These are phyloP conservation scores for Drosophila jambulina DNA, from an alignment of 1,140 invertebrate genomes.

Conservation along the genomic window DNA sequence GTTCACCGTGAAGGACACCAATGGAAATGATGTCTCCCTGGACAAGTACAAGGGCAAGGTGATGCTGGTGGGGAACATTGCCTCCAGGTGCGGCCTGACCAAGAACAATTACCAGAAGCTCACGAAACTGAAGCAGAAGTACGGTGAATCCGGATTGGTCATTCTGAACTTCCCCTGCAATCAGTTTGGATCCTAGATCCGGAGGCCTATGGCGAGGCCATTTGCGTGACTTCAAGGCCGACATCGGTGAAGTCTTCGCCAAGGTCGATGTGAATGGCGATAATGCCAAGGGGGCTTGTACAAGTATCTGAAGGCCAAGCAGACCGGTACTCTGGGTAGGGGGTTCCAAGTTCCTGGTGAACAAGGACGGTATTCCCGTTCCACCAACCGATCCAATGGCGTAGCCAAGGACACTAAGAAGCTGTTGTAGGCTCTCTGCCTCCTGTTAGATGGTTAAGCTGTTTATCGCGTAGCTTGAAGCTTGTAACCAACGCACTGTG, in stretches of 20 bases:
- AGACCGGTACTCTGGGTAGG: conserved; percentile 90
- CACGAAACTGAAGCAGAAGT: conserved; percentile 90
- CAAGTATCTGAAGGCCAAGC: conserved; percentile 94
- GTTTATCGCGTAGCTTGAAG: conserved; percentile 45
- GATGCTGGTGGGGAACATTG: conserved; percentile 93
- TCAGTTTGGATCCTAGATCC: conserved; percentile 95
- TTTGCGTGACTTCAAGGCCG: conserved; percentile 89
- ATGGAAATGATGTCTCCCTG: conserved; percentile 90
- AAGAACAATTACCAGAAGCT: conserved; percentile 92
- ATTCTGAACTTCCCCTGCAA: conserved; percentile 97
- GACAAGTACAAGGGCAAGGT: conserved; percentile 91
- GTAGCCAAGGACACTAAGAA: conserved; percentile 89
- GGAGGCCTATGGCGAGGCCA: conserved; percentile 89
- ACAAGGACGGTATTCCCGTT: conserved; percentile 94
- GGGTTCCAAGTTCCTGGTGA: conserved; percentile 96
- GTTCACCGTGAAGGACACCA: conserved; percentile 90
- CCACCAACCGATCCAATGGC: conserved; percentile 90
- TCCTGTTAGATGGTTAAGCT: conserved; percentile 6
- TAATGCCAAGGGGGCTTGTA: conserved; percentile 93
- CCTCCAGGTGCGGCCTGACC: conserved; percentile 94
- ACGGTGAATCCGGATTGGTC: conserved; percentile 87
- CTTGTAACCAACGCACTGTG: conserved; percentile 33
- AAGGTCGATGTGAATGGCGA: conserved; percentile 94
- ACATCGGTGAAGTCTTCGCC: conserved; percentile 91
- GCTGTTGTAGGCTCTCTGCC: conserved; percentile 86